Evolutionary conservation across 2,888 invertebrate species (phyloP), one percentile per base, ranked within the genome.

Genomic region (Standfussiana lucernea): DNA sequence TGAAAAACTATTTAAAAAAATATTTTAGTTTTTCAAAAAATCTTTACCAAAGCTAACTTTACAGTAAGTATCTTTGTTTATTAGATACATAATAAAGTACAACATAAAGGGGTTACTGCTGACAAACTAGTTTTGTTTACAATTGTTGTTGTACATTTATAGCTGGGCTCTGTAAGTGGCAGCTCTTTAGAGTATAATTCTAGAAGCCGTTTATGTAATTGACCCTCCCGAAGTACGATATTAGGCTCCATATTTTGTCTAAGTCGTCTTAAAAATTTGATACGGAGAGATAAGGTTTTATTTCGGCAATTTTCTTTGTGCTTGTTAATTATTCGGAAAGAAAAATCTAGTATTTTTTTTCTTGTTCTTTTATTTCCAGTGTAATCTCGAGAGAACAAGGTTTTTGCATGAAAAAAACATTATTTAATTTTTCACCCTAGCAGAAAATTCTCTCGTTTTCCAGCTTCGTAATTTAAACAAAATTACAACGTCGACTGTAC

Each of bases 71-170:
- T 75, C 75, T 75, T 77, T 47, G 73, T 85, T 88, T 83, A 88
- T 87, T 85, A 83, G 77, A 62, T 75, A 77, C 61, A 68, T 79
- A 77, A 80, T 80, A 79, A 79, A 83, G 72, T 74, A 67, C 40
- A 68, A 69, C 75, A 78, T 89, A 75, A 82, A 88, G 72, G 77
- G 77, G 70, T 81, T 82, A 88, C 72, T 81, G 69, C 82, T 61
- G 37, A 15, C 72, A 76, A 88, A 89, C 82, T 88, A 89, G 87
- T 89, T 88, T 88, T 82, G 88, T 88, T 89, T 80, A 88, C 89
- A 89, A 88, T 89, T 88, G 87, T 86, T 86, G 87, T 89, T 86
- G 70, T 81, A 88, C 88, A 88, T 89, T 88, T 89, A 88, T 83
- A 75, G 89, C 74, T 40, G 81, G 86, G 68, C 67, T 45, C 71